phyloP scores from a whole-genome alignment of 2,888 invertebrate species.

The Hypomecis atomaria region DNA sequence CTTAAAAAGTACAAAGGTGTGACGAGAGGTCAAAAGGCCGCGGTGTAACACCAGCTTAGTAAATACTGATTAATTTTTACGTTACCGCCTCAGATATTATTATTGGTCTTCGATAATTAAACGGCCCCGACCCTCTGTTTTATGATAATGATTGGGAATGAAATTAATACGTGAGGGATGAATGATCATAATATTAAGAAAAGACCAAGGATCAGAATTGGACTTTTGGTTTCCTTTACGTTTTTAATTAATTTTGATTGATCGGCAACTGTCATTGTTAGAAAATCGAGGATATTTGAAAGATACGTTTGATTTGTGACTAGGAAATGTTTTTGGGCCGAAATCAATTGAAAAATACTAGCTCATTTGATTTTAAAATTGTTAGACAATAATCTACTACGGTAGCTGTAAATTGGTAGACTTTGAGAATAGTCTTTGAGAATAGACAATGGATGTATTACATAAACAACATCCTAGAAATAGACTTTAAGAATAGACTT shows the following conservation, averaged over 20 bases:
- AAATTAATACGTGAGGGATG: constrained; percentile 33
- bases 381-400: too few relatives aligned
- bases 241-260: background rate
- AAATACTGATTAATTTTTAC: constrained; percentile 41
- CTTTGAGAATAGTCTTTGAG: too few relatives aligned
- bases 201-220: constrained; percentile 2
- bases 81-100: constrained; percentile 32
- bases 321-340: too few relatives aligned
- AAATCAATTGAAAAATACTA: too few relatives aligned
- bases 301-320: too few relatives aligned
- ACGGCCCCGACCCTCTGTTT: constrained; percentile 34
- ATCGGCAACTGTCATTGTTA: background rate
- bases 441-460: too few relatives aligned
- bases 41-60: background rate
- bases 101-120: constrained; percentile 39
- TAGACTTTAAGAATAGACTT: too few relatives aligned
- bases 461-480: too few relatives aligned
- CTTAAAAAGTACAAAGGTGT: too few relatives aligned
- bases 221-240: background rate
- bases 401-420: too few relatives aligned
- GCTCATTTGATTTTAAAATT: too few relatives aligned
- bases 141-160: constrained; percentile 22
- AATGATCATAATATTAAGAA: constrained; percentile 14
- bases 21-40: too few relatives aligned
- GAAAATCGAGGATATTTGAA: background rate